A percentile compares a stretch with the other conserved stretches of the same genome.
Evolutionary conservation across 2,888 invertebrate genomes (phyloP).

Genomic region (Leucania comma): DNA sequence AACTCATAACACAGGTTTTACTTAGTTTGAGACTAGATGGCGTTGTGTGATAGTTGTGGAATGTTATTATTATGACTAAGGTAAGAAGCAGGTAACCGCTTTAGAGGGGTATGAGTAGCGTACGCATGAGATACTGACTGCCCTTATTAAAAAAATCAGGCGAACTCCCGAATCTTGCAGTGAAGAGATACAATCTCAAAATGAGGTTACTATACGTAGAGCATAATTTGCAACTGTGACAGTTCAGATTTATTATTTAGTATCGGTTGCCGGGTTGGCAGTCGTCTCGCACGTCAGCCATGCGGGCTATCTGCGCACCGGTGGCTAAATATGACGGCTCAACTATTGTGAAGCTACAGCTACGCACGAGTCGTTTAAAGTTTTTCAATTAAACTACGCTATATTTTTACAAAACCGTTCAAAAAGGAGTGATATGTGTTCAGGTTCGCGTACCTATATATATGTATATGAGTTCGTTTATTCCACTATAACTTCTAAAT

Average conservation of each 20-base stretch:
- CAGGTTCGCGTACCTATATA: too few relatives aligned
- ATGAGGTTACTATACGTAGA: conserved; percentile 51
- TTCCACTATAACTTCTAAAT: too few relatives aligned
- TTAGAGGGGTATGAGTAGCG: not conserved
- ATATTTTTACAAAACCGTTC: too few relatives aligned
- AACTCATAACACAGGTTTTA: too few relatives aligned
- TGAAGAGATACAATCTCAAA: conserved; percentile 33
- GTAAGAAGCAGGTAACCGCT: not conserved
- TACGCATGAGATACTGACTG: not conserved
- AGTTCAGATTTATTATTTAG: conserved; percentile 68
- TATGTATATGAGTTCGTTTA: too few relatives aligned
- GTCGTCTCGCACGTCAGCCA: conserved; percentile 58
- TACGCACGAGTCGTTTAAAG: conserved; percentile 23
- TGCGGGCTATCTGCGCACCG: conserved; percentile 57
- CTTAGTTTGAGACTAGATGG: too few relatives aligned
- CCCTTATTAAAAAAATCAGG: not conserved
- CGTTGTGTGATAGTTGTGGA: too few relatives aligned
- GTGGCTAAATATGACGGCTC: conserved; percentile 67
- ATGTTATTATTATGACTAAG: too few relatives aligned
- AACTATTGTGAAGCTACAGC: conserved; percentile 37
- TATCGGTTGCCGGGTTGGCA: conserved; percentile 69
- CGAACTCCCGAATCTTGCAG: conserved; percentile 1
- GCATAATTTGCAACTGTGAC: conserved; percentile 52
- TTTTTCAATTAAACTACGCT: not conserved
- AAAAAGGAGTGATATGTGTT: too few relatives aligned